phyloP scores from a whole-genome alignment of 2,797 vertebrate species.

The Sebastes minor region DNA sequence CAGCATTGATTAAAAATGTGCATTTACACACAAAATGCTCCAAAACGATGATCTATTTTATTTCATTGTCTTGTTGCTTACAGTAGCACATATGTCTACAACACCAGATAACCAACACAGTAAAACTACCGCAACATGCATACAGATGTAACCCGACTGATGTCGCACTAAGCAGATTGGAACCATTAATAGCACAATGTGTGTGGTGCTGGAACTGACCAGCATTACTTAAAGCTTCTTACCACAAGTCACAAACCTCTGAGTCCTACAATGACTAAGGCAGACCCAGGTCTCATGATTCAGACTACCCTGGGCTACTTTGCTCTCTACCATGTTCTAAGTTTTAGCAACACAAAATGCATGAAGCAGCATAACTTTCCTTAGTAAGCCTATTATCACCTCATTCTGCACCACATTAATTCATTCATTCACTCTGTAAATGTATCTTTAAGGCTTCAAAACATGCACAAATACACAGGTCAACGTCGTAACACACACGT shows the following conservation, averaged over 20 bases:
- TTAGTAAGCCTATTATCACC: constrained; percentile 22
- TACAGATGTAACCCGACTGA: constrained; percentile 53
- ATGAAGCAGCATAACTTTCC: constrained; percentile 20
- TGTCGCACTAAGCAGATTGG: constrained; percentile 65
- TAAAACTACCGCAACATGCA: not conserved
- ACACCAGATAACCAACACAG: not conserved
- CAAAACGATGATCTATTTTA: constrained; percentile 23
- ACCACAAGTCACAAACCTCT: constrained; percentile 60
- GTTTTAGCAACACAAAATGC: constrained; percentile 13
- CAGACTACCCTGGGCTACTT: constrained; percentile 39
- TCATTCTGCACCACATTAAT: not conserved
- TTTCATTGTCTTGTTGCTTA: constrained; percentile 8
- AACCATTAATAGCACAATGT: constrained; percentile 55
- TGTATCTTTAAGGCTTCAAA: constrained; percentile 49
- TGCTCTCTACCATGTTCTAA: constrained; percentile 8
- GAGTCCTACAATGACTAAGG: constrained; percentile 49
- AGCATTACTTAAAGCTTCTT: constrained; percentile 77
- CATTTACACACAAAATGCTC: not conserved
- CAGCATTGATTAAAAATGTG: not conserved
- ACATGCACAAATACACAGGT: constrained; percentile 2
- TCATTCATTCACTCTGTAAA: not conserved
- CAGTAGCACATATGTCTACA: not conserved
- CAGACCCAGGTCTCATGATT: constrained; percentile 62
- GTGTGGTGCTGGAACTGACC: constrained; percentile 51
- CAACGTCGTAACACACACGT: not conserved